Evolutionary conservation across 2,113 vertebrate species (phyloP).

Genomic region (Chiloscyllium plagiosum): DNA sequence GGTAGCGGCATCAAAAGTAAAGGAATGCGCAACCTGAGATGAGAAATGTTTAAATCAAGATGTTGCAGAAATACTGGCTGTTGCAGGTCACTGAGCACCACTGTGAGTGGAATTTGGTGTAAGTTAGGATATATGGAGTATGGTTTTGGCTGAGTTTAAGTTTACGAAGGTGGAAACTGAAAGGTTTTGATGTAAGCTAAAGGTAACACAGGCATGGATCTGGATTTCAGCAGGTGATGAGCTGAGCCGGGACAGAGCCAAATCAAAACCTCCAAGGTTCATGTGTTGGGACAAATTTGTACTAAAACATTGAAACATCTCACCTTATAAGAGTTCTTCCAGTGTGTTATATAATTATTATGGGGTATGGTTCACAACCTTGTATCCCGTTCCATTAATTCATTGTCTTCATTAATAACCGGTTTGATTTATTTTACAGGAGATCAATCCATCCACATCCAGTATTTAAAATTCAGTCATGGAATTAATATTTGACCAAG

Average conservation of each 20-base stretch:
- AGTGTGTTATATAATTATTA: background rate
- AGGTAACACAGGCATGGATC: background rate
- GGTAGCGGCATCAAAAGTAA: background rate
- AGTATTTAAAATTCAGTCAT: background rate
- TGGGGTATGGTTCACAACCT: background rate
- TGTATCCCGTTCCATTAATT: background rate
- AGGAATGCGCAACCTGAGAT: background rate
- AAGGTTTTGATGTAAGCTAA: background rate
- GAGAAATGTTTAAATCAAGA: background rate
- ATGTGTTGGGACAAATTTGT: background rate
- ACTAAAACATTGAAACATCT: background rate
- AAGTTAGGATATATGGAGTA: background rate
- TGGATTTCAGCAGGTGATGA: background rate
- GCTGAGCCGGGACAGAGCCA: background rate
- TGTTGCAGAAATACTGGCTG: background rate
- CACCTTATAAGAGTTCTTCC: background rate
- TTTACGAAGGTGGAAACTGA: background rate
- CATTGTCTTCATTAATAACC: background rate
- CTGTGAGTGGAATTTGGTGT: background rate
- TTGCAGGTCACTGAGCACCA: background rate
- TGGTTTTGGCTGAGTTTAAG: background rate
- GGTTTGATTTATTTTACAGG: conserved; percentile 1
- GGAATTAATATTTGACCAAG: background rate
- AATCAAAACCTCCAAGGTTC: background rate
- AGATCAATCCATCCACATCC: background rate